Conservation (phyloP, 2,113 vertebrate species). For the Oreochromis tanganicae region DNA sequence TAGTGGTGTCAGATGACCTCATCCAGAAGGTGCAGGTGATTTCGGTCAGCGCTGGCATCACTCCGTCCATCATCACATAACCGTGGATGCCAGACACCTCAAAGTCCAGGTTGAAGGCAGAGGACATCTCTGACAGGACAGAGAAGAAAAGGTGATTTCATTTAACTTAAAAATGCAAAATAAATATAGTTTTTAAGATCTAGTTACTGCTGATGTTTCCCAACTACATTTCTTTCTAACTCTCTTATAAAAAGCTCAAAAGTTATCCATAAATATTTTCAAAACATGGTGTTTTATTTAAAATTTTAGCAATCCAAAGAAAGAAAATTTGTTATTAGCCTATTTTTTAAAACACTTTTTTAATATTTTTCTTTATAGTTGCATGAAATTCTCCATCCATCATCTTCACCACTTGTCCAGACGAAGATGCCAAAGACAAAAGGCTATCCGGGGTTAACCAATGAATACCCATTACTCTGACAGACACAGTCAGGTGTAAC, state of each 20-base stretch:
- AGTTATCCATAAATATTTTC: neutral
- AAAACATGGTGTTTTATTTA: neutral
- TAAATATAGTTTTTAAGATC: too few relatives aligned
- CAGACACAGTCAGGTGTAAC: neutral
- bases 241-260: neutral
- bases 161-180: neutral
- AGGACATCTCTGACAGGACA: slow-evolving; percentile 84
- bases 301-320: neutral
- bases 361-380: neutral
- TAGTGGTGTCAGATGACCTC: slow-evolving; percentile 86
- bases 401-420: neutral
- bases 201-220: neutral
- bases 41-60: slow-evolving; percentile 83
- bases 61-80: slow-evolving; percentile 88
- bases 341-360: rapidly evolving
- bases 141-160: neutral
- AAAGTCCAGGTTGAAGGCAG: slow-evolving; percentile 93
- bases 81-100: slow-evolving; percentile 95
- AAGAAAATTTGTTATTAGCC: neutral
- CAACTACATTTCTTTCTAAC: neutral
- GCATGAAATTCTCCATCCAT: neutral
- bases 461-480: neutral
- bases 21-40: slow-evolving; percentile 96
- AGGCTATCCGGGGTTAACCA: neutral
- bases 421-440: neutral